Evolutionary conservation across 2,797 vertebrate species (phyloP).

Genomic region (Mus caroli): DNA sequence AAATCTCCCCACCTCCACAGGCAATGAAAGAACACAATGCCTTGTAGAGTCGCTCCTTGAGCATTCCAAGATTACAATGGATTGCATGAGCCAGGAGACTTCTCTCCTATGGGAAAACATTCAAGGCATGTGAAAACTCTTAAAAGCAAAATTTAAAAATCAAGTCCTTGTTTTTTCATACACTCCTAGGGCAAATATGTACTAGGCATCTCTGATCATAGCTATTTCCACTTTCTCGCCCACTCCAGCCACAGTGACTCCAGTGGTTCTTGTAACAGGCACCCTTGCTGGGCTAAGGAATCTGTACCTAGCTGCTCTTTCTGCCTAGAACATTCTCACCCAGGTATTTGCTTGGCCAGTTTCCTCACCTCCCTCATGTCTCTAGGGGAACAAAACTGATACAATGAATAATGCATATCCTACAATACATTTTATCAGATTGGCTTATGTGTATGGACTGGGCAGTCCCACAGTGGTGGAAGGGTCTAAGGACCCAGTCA

Average conservation of each 20-base stretch:
- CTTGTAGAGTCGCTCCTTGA: conserved; percentile 23
- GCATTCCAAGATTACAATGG: background rate
- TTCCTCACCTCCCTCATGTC: background rate
- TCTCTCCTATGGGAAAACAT: conserved; percentile 48
- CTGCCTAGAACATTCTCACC: background rate
- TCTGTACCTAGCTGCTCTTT: background rate
- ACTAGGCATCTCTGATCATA: background rate
- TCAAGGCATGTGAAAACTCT: conserved; percentile 32
- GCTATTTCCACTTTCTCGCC: background rate
- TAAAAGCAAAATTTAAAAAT: conserved; percentile 31
- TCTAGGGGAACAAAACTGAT: background rate
- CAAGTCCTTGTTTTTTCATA: conserved; percentile 52
- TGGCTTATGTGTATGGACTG: background rate
- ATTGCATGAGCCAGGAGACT: background rate
- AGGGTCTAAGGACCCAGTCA: background rate
- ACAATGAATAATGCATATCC: background rate
- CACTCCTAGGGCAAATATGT: conserved; percentile 6
- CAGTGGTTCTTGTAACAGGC: background rate
- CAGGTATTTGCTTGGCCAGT: background rate
- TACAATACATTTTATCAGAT: background rate
- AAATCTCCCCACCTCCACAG: background rate
- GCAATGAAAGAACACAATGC: background rate
- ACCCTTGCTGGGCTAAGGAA: background rate
- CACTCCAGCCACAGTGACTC: background rate
- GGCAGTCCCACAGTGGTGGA: background rate